phyloP scores from a whole-genome alignment of 2,797 vertebrate genomes.

The Falco rusticolus region DNA sequence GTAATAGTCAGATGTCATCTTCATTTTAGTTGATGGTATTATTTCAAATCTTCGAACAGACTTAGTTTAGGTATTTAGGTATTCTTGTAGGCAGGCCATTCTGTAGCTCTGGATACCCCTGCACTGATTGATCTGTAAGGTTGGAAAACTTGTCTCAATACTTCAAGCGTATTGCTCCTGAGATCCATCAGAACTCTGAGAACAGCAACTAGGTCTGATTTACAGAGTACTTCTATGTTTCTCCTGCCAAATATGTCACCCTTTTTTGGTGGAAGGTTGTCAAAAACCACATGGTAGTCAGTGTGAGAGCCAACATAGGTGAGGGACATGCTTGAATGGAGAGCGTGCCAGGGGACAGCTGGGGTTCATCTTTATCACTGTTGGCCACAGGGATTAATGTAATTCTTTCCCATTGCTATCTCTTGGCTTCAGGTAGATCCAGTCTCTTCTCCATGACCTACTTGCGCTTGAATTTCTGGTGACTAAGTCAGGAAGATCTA shows the following conservation, averaged over 20 bases:
- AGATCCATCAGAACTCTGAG: background rate
- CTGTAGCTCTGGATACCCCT: background rate
- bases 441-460: background rate
- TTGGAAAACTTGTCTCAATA: background rate
- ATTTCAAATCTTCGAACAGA: background rate
- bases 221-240: background rate
- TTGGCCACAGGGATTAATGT: background rate
- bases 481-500: background rate
- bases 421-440: background rate
- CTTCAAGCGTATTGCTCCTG: background rate
- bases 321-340: background rate
- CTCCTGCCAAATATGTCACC: background rate
- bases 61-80: background rate
- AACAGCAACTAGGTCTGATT: background rate
- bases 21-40: background rate
- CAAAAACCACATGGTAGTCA: background rate
- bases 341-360: rapidly evolving
- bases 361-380: background rate
- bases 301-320: background rate
- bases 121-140: background rate
- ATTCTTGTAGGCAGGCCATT: background rate
- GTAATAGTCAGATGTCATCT: background rate
- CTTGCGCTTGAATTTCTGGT: background rate
- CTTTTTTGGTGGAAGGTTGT: background rate
- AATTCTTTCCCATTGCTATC: background rate